phyloP scores from a whole-genome alignment of 2,113 vertebrate genomes.

The Nannospalax galili region DNA sequence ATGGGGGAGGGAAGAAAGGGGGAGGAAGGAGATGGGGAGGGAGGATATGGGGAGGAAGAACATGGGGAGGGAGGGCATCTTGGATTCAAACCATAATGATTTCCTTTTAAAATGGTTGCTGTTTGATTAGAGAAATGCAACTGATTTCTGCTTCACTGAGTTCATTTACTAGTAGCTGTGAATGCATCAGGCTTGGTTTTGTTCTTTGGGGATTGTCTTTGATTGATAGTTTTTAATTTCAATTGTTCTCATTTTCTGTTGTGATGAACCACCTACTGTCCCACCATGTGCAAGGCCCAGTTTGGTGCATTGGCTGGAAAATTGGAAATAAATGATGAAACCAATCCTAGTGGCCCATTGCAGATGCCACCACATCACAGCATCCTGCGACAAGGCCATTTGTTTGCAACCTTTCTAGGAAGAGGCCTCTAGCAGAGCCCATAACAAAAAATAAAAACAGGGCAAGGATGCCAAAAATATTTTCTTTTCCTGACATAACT shows the following conservation, averaged over 20 bases:
- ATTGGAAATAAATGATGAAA: conserved; percentile 40
- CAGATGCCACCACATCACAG: conserved; percentile 26
- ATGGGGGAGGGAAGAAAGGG: background rate
- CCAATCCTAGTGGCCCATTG: background rate
- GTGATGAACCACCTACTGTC: conserved; percentile 6
- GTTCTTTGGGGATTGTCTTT: conserved; percentile 42
- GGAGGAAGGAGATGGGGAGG: background rate
- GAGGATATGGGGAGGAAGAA: background rate
- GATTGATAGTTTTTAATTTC: conserved; percentile 66
- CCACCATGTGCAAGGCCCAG: background rate
- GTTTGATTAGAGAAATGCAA: background rate
- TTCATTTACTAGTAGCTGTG: conserved; percentile 30
- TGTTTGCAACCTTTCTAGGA: conserved; percentile 40
- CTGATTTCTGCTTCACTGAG: background rate
- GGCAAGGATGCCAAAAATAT: background rate
- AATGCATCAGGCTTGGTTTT: conserved; percentile 49
- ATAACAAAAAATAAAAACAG: conserved; percentile 11
- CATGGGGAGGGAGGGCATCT: background rate
- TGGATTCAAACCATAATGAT: background rate
- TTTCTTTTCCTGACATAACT: conserved; percentile 6
- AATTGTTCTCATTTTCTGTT: conserved; percentile 62
- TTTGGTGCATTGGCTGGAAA: conserved; percentile 24
- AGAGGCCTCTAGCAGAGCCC: background rate
- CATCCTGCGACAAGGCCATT: conserved; percentile 12
- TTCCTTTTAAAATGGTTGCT: background rate